Evolutionary conservation across 2,888 invertebrate species (phyloP).

Genomic region (Drosophila paracracens): DNA sequence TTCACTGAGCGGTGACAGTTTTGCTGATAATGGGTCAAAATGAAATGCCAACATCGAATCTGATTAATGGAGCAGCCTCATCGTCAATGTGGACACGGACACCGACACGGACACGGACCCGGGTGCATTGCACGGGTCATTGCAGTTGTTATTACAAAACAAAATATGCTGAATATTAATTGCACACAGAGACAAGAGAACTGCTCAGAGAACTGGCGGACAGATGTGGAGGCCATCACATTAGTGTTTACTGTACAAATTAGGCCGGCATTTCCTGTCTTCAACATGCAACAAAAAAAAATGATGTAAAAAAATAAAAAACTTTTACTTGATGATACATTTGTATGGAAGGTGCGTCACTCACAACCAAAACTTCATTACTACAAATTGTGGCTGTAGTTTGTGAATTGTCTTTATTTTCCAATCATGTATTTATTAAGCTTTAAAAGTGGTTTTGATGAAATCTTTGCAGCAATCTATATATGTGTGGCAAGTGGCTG

Average conservation of each 20-base stretch:
- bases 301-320: not conserved
- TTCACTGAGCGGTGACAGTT: slow-evolving; percentile 65
- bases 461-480: not conserved
- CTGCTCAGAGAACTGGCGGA: slow-evolving; percentile 8
- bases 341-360: slow-evolving; percentile 50
- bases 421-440: not conserved
- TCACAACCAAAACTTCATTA: slow-evolving; percentile 24
- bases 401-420: slow-evolving; percentile 1
- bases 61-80: slow-evolving; percentile 68
- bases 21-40: slow-evolving; percentile 61
- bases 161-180: slow-evolving; percentile 62
- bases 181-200: slow-evolving; percentile 28
- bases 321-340: slow-evolving; percentile 37
- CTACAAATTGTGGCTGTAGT: not conserved
- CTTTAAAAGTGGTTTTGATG: not conserved
- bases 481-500: not conserved
- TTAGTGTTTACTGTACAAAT: slow-evolving; percentile 44
- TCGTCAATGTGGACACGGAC: slow-evolving; percentile 50
- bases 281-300: not conserved
- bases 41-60: slow-evolving; percentile 53
- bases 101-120: slow-evolving; percentile 29
- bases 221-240: slow-evolving; percentile 20
- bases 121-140: slow-evolving; percentile 56
- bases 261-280: slow-evolving; percentile 66
- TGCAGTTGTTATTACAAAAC: slow-evolving; percentile 49